Evolutionary conservation across 2,888 invertebrate genomes (phyloP), one percentile per base, ranked within the genome.

Genomic region (Hirtodrosophila cameraria): DNA sequence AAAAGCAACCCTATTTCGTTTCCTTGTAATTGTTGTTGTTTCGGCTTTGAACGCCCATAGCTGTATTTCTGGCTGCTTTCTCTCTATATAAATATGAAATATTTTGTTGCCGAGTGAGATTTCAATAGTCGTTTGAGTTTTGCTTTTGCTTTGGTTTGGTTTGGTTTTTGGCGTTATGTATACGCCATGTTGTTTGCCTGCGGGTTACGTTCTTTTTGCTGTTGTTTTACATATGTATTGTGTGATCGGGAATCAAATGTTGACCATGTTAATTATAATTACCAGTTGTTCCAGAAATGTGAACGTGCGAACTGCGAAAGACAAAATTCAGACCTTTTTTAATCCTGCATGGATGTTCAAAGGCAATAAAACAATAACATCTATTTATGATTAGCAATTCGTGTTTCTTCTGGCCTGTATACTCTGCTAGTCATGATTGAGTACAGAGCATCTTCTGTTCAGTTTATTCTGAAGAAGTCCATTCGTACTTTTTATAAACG

Each of bases 251-350:
- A 67, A 15, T 46, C 50, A 41, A 72, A 80, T 76, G 61, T 59
- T 69, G 73, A 46, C 73, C 57, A 59, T 78, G 78, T 73, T 84
- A 84, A 80, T 73, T 80, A 65, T 65, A 76, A 61, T 63, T 72
- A 63, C 61, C 12, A 49, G 50, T 54, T 48, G 38, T 25, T 27
- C 27, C 46, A 38, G 23, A 16, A 68, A 39, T 31, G 27, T 42
- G 16, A 27, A 52, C 39, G 42, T 58, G 45, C 28, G 6, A 62
- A 59, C 35, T 42, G 30, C 9, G 48, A 15, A 27, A 54, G 45
- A 42, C 31, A 50, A 50, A 27, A 38, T 46, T 11, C 20, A 33
- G 1, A 28, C 8, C 9, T 13, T 20, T 8, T 1, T 6, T 23
- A 31, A 25, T 16, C 38, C 38, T 39, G 5, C n/a, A n/a, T n/a